Percentiles rank a stretch among this genome's conserved stretches.
These are phyloP conservation scores for Ceratina japonica DNA, from an alignment of 1,140 invertebrate genomes.

Conservation along the genomic window DNA sequence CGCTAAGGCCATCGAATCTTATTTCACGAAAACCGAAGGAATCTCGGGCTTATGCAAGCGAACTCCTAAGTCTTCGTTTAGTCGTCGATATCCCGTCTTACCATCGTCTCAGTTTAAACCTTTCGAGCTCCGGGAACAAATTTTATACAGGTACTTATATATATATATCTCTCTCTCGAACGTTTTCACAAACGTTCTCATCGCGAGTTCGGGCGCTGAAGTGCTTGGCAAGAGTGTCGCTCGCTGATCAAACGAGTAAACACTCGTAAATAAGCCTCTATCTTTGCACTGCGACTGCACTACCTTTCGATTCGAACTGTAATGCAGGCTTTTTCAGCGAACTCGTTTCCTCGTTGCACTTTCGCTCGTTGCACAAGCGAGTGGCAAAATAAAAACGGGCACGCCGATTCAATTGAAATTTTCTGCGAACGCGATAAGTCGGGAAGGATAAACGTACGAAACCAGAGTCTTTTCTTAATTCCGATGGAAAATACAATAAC, in stretches of 20 bases:
- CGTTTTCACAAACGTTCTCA: too few relatives aligned
- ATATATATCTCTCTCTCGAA: too few relatives aligned
- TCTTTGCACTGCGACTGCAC: not conserved
- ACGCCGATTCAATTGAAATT: not conserved
- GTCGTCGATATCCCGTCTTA: too few relatives aligned
- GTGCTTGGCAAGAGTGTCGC: not conserved
- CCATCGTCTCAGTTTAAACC: too few relatives aligned
- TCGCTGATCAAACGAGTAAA: not conserved
- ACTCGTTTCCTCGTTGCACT: constrained; percentile 2
- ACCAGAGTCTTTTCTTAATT: not conserved
- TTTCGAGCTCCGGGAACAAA: not conserved
- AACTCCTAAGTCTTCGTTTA: too few relatives aligned
- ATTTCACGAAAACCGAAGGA: too few relatives aligned
- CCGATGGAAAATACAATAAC: not conserved
- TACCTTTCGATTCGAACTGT: not conserved
- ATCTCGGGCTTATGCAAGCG: too few relatives aligned
- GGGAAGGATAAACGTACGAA: too few relatives aligned
- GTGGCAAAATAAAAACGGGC: not conserved
- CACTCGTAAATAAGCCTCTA: not conserved
- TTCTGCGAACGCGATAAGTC: not conserved
- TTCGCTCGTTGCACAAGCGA: not conserved
- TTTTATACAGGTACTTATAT: too few relatives aligned
- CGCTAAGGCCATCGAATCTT: too few relatives aligned
- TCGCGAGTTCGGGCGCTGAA: too few relatives aligned
- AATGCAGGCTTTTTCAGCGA: not conserved